Conservation (phyloP, 2,888 invertebrate species). For the Eremobia ochroleuca region DNA sequence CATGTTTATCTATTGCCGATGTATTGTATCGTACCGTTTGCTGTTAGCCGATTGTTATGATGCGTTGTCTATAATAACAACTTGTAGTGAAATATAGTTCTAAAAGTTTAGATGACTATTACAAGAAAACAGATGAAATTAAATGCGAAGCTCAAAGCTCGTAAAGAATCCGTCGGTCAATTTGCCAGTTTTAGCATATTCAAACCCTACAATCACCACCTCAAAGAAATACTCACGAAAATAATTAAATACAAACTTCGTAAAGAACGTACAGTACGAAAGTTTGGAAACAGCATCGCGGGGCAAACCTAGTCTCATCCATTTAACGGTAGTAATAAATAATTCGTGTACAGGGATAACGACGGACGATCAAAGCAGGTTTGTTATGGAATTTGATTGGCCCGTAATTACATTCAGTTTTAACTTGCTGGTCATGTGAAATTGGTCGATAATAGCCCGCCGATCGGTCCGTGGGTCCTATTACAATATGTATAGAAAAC, state of each 20-base stretch:
- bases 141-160: too few relatives aligned
- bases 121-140: too few relatives aligned
- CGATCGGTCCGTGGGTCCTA: conserved; percentile 28
- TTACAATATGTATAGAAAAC: conserved; percentile 44
- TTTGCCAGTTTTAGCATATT: not conserved
- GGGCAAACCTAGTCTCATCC: conserved; percentile 55
- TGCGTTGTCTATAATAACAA: too few relatives aligned
- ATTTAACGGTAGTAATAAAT: conserved; percentile 73
- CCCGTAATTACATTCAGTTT: conserved; percentile 71
- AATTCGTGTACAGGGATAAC: conserved; percentile 70
- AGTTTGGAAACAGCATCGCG: conserved; percentile 50
- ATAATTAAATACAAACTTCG: not conserved
- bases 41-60: too few relatives aligned
- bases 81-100: too few relatives aligned
- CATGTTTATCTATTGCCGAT: too few relatives aligned
- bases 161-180: not conserved
- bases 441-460: conserved; percentile 60
- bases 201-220: not conserved
- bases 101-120: too few relatives aligned
- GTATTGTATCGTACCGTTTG: too few relatives aligned
- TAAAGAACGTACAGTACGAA: not conserved
- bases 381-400: conserved; percentile 75
- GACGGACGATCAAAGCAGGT: conserved; percentile 71
- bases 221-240: not conserved
- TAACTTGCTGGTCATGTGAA: conserved; percentile 64